Conservation (phyloP, 1,140 invertebrate genomes). For the Gryllus bimaculatus region DNA sequence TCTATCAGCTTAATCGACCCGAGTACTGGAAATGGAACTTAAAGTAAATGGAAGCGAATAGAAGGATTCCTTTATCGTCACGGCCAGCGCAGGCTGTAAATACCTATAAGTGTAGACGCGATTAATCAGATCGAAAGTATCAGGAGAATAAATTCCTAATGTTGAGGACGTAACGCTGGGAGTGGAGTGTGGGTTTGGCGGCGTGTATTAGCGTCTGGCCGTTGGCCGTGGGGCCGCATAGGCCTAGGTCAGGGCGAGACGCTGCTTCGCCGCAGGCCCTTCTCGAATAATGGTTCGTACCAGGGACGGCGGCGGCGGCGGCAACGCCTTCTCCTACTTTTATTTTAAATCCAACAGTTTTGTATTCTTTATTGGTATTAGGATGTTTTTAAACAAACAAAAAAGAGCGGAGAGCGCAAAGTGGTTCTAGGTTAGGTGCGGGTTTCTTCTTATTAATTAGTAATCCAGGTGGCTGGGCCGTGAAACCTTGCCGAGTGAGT, state of each 20-base stretch:
- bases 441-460: constrained; percentile 5
- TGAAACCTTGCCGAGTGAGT: not conserved
- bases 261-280: too few species aligned
- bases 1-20: not conserved
- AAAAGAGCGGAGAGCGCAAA: not conserved
- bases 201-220: not conserved
- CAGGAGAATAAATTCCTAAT: too few species aligned
- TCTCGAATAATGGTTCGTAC: too few species aligned
- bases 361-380: not conserved
- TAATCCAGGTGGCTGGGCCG: not conserved
- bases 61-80: not conserved
- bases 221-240: not conserved
- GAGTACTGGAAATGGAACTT: not conserved
- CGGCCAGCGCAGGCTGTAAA: not conserved
- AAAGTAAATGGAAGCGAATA: not conserved
- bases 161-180: too few species aligned
- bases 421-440: constrained; percentile 2
- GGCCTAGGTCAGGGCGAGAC: not conserved
- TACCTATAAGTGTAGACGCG: not conserved
- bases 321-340: not conserved
- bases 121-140: not conserved
- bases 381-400: not conserved
- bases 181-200: not conserved
- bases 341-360: not conserved
- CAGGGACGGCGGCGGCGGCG: too few species aligned